These are phyloP conservation scores for Calyptomena viridis DNA, from an alignment of 2,113 vertebrate genomes.

Conservation along the genomic window DNA sequence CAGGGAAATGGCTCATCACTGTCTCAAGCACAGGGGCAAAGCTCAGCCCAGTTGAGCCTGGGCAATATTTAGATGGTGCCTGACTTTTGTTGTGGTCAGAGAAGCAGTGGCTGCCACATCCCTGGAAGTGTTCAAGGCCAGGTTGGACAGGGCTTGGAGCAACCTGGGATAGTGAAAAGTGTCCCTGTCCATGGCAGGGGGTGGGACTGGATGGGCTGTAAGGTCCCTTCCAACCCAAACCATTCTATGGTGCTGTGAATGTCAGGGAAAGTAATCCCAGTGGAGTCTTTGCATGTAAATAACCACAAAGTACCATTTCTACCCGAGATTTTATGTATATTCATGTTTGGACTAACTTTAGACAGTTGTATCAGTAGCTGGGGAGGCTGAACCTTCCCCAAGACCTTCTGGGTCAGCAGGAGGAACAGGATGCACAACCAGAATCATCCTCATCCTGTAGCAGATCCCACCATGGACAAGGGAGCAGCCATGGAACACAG, in stretches of 20 bases:
- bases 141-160: background rate
- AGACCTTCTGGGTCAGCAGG: background rate
- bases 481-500: background rate
- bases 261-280: background rate
- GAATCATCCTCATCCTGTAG: too few relatives aligned
- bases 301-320: background rate
- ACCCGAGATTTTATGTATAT: background rate
- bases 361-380: background rate
- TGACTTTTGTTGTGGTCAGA: background rate
- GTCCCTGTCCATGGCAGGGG: background rate
- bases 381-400: background rate
- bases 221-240: background rate
- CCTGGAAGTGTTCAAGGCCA: background rate
- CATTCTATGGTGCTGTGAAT: background rate
- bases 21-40: background rate
- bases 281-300: background rate
- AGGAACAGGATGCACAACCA: background rate
- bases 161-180: background rate
- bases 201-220: background rate
- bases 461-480: background rate
- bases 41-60: background rate
- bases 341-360: background rate
- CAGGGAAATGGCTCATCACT: background rate
- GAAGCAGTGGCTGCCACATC: background rate
- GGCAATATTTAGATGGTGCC: background rate